Evolutionary conservation across 2,888 invertebrate genomes (phyloP).

Genomic region (Atethmia centrago): DNA sequence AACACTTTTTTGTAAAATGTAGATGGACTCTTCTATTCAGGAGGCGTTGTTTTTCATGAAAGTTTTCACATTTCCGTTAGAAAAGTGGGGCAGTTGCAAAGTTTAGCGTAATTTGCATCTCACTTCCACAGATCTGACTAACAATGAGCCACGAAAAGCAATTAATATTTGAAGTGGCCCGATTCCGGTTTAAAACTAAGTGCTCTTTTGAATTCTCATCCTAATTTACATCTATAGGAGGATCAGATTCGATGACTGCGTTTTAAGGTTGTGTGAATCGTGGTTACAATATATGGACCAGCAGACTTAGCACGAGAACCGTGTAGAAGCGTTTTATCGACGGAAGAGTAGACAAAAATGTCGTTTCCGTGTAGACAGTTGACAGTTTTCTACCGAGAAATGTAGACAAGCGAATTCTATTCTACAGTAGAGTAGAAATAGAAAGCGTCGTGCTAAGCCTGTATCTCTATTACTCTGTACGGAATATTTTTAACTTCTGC

Average conservation of each 20-base stretch:
- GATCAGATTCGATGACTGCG: slow-evolving; percentile 70
- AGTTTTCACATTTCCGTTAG: slow-evolving; percentile 87
- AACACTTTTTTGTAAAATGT: slow-evolving; percentile 63
- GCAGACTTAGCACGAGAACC: no score
- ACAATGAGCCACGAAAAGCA: slow-evolving; percentile 89
- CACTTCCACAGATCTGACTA: slow-evolving; percentile 86
- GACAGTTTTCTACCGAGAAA: no score
- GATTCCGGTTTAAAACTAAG: slow-evolving; percentile 88
- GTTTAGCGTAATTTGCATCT: slow-evolving; percentile 89
- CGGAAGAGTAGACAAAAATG: no score
- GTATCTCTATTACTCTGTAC: no score
- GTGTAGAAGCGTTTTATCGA: no score
- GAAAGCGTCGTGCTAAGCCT: no score
- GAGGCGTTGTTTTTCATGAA: slow-evolving; percentile 82
- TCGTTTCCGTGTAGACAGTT: no score
- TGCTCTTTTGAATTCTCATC: slow-evolving; percentile 88
- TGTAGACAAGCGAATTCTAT: no score
- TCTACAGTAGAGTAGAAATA: no score
- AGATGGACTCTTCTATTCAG: slow-evolving; percentile 76
- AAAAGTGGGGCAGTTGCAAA: slow-evolving; percentile 87
- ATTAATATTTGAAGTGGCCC: slow-evolving; percentile 89
- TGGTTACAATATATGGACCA: slow-evolving; percentile 43
- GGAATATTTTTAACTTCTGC: no score
- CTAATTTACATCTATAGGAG: slow-evolving; percentile 81
- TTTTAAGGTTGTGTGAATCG: slow-evolving; percentile 53